A percentile compares a stretch with the other conserved stretches of the same genome.
phyloP scores from a whole-genome alignment of 2,797 vertebrate species.

The Lepidocolaptes lacrymiger region DNA sequence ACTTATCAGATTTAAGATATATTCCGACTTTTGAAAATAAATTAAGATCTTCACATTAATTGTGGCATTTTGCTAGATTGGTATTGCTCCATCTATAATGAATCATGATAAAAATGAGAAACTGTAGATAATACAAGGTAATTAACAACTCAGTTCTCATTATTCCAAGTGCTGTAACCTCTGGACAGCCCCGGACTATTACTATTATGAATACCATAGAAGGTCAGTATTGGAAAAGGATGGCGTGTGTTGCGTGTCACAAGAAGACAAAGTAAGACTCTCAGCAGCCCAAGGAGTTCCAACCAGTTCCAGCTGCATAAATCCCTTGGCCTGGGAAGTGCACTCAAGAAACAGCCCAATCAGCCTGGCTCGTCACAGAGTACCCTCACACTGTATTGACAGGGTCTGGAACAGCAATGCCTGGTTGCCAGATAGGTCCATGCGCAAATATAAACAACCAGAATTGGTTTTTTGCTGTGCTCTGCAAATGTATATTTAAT shows the following conservation, averaged over 20 bases:
- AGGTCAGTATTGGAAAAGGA: neutral
- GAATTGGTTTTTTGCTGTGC: neutral
- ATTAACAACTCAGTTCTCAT: neutral
- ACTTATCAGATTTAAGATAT: neutral
- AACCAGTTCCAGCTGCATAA: neutral
- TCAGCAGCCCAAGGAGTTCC: neutral
- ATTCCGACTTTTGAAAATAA: neutral
- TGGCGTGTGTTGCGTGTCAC: neutral
- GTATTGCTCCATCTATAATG: neutral
- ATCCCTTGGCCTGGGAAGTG: neutral
- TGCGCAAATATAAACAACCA: neutral
- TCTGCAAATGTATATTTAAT: neutral
- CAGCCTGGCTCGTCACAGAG: neutral
- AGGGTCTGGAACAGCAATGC: neutral
- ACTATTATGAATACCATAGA: neutral
- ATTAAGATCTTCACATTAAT: neutral
- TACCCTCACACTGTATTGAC: neutral
- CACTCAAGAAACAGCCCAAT: neutral
- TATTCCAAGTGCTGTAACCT: neutral
- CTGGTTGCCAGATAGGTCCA: neutral
- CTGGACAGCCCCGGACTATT: neutral
- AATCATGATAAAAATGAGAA: slow-evolving; percentile 4
- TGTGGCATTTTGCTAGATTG: neutral
- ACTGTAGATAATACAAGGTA: neutral
- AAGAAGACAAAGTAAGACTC: neutral